Evolutionary conservation across 2,888 invertebrate species (phyloP).

Genomic region (Cantharis rustica): DNA sequence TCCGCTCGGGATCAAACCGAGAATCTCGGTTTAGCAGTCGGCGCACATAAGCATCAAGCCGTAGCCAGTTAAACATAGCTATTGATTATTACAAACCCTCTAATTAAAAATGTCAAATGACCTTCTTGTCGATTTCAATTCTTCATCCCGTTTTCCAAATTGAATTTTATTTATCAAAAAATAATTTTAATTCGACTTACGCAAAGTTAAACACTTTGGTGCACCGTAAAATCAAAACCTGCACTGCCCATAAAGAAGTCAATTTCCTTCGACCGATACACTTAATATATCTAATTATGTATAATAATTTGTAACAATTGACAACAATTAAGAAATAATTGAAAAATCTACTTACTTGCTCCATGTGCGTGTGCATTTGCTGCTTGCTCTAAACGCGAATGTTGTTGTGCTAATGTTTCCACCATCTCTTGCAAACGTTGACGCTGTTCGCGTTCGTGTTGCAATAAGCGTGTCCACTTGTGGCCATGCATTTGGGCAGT

Average conservation of each 20-base stretch:
- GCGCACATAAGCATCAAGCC: too few relatives aligned
- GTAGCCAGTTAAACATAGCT: too few relatives aligned
- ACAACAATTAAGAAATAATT: not conserved
- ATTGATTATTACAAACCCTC: too few relatives aligned
- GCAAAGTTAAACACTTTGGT: not conserved
- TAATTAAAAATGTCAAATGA: too few relatives aligned
- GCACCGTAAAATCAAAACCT: not conserved
- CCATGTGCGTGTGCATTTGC: constrained; percentile 68
- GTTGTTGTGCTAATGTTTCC: constrained; percentile 96
- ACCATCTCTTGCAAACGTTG: constrained; percentile 93
- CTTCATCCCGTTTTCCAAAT: too few relatives aligned
- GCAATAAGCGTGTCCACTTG: constrained; percentile 90
- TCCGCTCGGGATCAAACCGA: too few relatives aligned
- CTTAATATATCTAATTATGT: constrained; percentile 12
- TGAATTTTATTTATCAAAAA: not conserved
- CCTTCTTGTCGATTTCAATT: too few relatives aligned
- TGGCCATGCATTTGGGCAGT: constrained; percentile 88
- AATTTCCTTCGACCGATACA: constrained; percentile 2
- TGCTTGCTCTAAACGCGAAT: constrained; percentile 93
- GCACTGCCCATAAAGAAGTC: not conserved
- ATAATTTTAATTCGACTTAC: not conserved
- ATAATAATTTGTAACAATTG: constrained; percentile 1
- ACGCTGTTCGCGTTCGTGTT: constrained; percentile 94
- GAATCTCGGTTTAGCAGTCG: too few relatives aligned
- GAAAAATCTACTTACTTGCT: constrained; percentile 53